A percentile compares a stretch with the other conserved stretches of the same genome.
Conservation (phyloP, 2,113 vertebrate species). For the Eretmochelys imbricata region DNA sequence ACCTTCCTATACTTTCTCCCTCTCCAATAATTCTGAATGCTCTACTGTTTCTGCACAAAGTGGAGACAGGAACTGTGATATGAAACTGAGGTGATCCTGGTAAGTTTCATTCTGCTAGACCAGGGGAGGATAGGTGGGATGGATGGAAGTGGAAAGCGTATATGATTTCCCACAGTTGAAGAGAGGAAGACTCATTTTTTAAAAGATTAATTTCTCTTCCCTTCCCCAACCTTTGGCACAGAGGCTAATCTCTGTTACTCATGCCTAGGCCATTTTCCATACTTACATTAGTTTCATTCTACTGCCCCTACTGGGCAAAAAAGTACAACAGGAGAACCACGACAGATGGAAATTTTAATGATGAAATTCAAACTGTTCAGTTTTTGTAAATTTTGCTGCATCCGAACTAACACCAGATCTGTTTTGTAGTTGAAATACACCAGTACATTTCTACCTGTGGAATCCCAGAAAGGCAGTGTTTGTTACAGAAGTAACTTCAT, state of each 20-base stretch:
- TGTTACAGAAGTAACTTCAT: not conserved
- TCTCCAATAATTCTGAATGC: not conserved
- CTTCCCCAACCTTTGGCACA: not conserved
- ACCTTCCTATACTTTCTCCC: not conserved
- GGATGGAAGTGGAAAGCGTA: conserved; percentile 9
- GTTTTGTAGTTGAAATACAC: not conserved
- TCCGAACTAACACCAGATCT: not conserved
- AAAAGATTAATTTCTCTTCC: not conserved
- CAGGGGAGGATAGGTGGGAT: not conserved
- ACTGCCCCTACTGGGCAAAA: not conserved
- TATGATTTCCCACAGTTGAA: not conserved
- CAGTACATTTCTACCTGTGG: not conserved
- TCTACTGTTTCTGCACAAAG: not conserved
- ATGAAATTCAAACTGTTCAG: not conserved
- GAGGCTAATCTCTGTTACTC: not conserved
- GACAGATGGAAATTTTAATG: not conserved
- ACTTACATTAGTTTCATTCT: not conserved
- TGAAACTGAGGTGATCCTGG: not conserved
- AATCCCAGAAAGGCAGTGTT: not conserved
- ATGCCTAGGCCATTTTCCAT: not conserved
- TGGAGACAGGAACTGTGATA: not conserved
- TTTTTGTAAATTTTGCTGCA: not conserved
- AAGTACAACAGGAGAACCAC: not conserved
- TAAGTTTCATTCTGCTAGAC: not conserved
- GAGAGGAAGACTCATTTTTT: not conserved